Percentiles rank a stretch among this genome's conserved stretches.
These are phyloP conservation scores for Crocodylus rhombifer DNA, from an alignment of 2,797 vertebrate species.

Conservation along the genomic window DNA sequence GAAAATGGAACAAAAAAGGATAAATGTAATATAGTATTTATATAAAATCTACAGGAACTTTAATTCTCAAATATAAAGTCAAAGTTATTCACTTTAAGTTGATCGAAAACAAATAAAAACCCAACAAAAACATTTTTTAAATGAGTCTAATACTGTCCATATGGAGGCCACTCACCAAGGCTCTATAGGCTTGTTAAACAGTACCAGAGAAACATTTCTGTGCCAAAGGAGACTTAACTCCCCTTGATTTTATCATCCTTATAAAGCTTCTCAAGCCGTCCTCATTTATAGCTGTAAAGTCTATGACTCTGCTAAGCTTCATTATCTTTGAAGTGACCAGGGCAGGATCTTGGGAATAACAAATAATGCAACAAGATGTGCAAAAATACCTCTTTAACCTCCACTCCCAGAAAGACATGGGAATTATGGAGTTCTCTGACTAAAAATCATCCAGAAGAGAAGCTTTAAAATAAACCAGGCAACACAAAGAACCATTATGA, in stretches of 20 bases:
- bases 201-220: not conserved
- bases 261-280: not conserved
- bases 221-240: too few relatives aligned
- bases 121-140: not conserved
- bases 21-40: not conserved
- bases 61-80: not conserved
- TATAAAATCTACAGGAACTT: not conserved
- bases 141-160: not conserved
- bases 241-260: not conserved
- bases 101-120: not conserved
- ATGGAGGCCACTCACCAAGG: too few relatives aligned
- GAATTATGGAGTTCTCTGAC: not conserved
- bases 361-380: not conserved
- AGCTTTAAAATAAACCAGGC: not conserved
- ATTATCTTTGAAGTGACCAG: not conserved
- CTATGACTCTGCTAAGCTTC: not conserved
- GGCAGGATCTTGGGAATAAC: not conserved
- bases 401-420: not conserved
- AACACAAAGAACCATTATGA: not conserved
- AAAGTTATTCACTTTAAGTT: not conserved
- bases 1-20: not conserved
- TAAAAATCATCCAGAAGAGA: not conserved
- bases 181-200: not conserved
- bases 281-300: not conserved
- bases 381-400: not conserved